phyloP scores from a whole-genome alignment of 2,888 invertebrate genomes.

The Drosophila colorata region DNA sequence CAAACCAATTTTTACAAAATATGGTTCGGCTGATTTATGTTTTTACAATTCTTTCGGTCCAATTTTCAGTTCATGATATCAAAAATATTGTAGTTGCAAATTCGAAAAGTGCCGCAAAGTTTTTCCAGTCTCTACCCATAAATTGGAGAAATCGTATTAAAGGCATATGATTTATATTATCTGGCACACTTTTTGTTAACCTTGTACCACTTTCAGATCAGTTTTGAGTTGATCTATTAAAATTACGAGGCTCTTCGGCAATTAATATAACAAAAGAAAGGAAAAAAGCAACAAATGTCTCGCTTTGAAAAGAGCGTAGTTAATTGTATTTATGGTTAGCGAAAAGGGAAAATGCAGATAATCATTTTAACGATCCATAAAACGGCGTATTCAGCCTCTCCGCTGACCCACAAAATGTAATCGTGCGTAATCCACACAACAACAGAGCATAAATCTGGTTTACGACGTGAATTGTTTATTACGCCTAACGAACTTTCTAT shows the following conservation, averaged over 20 bases:
- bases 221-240: not conserved
- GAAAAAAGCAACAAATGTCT: not conserved
- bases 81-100: too few species aligned
- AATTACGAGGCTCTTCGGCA: not conserved
- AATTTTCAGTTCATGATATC: too few species aligned
- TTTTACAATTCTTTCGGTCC: too few species aligned
- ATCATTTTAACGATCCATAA: conserved; percentile 41
- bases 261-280: not conserved
- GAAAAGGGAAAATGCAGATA: conserved; percentile 48
- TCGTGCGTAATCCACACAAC: conserved; percentile 63
- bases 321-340: conserved; percentile 17
- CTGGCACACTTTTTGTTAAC: not conserved
- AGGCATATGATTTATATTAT: too few species aligned
- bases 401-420: conserved; percentile 64
- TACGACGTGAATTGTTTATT: conserved; percentile 75
- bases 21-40: too few species aligned
- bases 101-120: too few species aligned
- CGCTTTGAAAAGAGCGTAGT: not conserved
- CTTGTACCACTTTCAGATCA: not conserved
- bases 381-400: conserved; percentile 15
- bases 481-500: conserved; percentile 75
- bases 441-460: conserved; percentile 62
- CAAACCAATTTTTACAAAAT: too few species aligned
- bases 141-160: too few species aligned
- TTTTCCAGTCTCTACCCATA: too few species aligned